A percentile compares a stretch with the other conserved stretches of the same genome.
Evolutionary conservation across 2,888 invertebrate genomes (phyloP).

Genomic region (Sminthurinus aureus): DNA sequence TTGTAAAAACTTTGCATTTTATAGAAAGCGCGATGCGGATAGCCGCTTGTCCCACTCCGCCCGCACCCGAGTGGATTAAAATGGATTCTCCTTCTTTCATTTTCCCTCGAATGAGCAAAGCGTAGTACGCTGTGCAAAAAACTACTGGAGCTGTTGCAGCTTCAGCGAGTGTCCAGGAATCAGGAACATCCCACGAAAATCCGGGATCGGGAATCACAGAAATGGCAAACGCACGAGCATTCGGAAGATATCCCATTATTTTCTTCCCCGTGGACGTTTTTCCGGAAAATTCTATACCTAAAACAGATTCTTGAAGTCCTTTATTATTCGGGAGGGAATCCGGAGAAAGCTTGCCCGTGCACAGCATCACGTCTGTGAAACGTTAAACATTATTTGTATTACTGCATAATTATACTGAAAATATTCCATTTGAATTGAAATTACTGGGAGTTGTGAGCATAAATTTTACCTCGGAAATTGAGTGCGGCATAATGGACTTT

Average conservation of each 20-base stretch:
- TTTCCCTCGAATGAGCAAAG: conserved; percentile 69
- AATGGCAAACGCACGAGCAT: conserved; percentile 67
- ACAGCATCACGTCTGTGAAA: no score
- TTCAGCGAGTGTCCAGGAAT: conserved; percentile 70
- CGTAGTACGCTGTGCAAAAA: conserved; percentile 71
- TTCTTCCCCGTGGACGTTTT: conserved; percentile 61
- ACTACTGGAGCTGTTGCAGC: no score
- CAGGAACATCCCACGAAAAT: conserved; percentile 69
- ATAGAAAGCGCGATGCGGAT: conserved; percentile 73
- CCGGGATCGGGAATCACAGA: conserved; percentile 65
- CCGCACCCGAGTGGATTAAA: no score
- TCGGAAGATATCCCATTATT: conserved; percentile 52
- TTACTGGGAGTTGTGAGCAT: no score
- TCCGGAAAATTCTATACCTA: conserved; percentile 71
- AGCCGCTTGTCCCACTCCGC: conserved; percentile 83
- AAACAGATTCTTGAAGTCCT: no score
- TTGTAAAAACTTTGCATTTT: conserved; percentile 74
- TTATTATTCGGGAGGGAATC: no score
- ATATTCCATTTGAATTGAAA: no score
- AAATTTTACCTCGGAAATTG: conserved; percentile 97
- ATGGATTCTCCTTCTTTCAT: conserved; percentile 65
- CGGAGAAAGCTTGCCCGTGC: no score
- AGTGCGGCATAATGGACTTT: conserved; percentile 77
- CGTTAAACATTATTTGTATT: no score
- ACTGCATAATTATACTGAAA: no score